Evolutionary conservation across 2,797 vertebrate species (phyloP).

Genomic region (Urocyon cinereoargenteus): DNA sequence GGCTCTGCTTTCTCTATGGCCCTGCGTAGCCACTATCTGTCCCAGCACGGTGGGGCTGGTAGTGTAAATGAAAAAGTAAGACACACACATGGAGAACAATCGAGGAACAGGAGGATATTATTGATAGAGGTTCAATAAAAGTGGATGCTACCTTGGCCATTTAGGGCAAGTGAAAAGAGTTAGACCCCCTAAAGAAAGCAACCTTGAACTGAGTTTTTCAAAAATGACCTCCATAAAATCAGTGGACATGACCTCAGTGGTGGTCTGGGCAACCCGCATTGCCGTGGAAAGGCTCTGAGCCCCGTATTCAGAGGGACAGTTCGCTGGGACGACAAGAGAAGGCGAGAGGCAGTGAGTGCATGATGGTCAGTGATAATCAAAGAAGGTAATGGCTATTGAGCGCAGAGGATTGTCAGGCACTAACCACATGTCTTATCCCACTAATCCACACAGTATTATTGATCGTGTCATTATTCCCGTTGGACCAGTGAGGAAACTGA

Average conservation of each 20-base stretch:
- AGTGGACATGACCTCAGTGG: not conserved
- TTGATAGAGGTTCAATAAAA: not conserved
- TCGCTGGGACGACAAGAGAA: not conserved
- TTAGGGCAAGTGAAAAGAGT: not conserved
- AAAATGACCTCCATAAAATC: slow-evolving; percentile 25
- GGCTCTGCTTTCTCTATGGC: not conserved
- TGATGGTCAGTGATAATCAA: not conserved
- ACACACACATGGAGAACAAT: not conserved
- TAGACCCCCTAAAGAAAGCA: not conserved
- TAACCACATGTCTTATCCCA: not conserved
- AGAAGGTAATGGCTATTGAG: not conserved
- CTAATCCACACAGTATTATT: not conserved
- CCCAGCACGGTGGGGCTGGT: not conserved
- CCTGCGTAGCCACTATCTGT: not conserved
- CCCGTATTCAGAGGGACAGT: not conserved
- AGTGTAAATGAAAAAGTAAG: not conserved
- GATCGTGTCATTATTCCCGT: not conserved
- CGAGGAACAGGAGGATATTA: not conserved
- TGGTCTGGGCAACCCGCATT: not conserved
- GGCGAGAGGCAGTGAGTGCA: not conserved
- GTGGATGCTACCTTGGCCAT: slow-evolving; percentile 4
- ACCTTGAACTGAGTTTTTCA: slow-evolving; percentile 41
- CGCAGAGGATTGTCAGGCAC: not conserved
- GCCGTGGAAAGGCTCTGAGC: not conserved
- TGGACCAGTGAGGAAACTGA: not conserved